Base-by-base conservation (phyloP, 2,113 vertebrate genomes). In the Probosciger aterrimus region DNA sequence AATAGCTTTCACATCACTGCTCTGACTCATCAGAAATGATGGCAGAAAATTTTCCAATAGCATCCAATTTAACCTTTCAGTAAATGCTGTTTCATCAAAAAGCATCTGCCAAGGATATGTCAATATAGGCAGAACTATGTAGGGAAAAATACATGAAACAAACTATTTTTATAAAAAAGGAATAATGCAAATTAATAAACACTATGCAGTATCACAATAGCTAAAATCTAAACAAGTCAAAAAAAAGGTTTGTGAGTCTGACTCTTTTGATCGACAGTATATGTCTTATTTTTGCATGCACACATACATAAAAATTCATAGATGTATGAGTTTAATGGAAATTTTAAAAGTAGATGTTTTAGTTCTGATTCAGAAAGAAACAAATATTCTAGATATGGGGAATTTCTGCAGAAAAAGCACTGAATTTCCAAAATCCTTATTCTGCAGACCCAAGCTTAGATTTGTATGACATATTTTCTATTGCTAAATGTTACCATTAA, bases 31-130 rank as follows among this genome's bases (percentile, higher is more conserved):
- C 82, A 94, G 64, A 92, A 93, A 88, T 1, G 0, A 50, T 64
- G 82, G 79, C 82, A 92, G 85, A 78, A 90, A 67, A 67, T 74
- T 91, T 88, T 67, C 91, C 78, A 39, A 49, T 37, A 92, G 53
- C 43, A 92, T 84, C 81, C 81, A 65, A 92, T 81, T 88, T 88
- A 93, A 95, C 92, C 90, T 94, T 62, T 41, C 71, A 63, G 75
- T 74, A 96, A 33, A 35, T 65, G 82, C 87, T 70, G 68, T 4
- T 55, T 96, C 93, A 90, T 88, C 82, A 77, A 22, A 90, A 73
- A 62, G n/a, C 37, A 49, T 70, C 92, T 93, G 79, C 60, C 88
- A 83, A 41, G 37, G 84, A 67, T 28, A 18, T 11, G 53, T 37
- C 76, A 81, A 59, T 2, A 31, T 2, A 81, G 79, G 39, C 68